phyloP scores from a whole-genome alignment of 2,888 invertebrate genomes.

The Nephrotoma appendiculata region DNA sequence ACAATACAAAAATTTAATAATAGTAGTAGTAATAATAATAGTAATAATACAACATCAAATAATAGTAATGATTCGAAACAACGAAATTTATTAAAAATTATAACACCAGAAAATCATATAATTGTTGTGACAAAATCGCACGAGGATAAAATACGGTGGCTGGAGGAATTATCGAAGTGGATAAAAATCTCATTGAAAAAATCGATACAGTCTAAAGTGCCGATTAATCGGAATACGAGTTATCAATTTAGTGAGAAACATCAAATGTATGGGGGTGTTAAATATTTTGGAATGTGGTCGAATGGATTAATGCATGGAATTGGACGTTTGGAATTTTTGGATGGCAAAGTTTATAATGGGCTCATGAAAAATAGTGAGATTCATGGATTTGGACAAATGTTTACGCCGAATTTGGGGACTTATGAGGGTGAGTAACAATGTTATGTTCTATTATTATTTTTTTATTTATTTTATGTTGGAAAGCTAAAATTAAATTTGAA shows the following conservation, averaged over 20 bases:
- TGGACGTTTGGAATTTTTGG: slow-evolving; percentile 69
- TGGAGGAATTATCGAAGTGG: slow-evolving; percentile 56
- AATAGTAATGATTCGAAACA: slow-evolving; percentile 37
- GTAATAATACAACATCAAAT: not conserved
- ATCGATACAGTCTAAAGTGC: slow-evolving; percentile 44
- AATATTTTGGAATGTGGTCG: slow-evolving; percentile 67
- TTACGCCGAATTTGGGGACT: slow-evolving; percentile 36
- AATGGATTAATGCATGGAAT: slow-evolving; percentile 71
- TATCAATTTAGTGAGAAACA: slow-evolving; percentile 57
- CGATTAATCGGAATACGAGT: slow-evolving; percentile 52
- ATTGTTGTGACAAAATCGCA: slow-evolving; percentile 44
- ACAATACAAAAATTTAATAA: slow-evolving; percentile 33
- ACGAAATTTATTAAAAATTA: slow-evolving; percentile 50
- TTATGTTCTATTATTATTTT: too few relatives aligned
- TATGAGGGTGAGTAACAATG: slow-evolving; percentile 47
- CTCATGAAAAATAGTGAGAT: slow-evolving; percentile 48
- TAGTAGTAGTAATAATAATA: not conserved
- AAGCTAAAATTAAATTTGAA: too few relatives aligned
- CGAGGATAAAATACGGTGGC: slow-evolving; percentile 65
- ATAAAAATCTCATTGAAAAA: slow-evolving; percentile 52
- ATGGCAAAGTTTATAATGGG: slow-evolving; percentile 67
- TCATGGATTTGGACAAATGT: slow-evolving; percentile 30
- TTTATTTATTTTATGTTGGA: too few relatives aligned
- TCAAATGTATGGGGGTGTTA: slow-evolving; percentile 57
- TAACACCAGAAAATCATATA: slow-evolving; percentile 65